Conservation (phyloP, 2,113 vertebrate species). For the Quiscalus mexicanus region DNA sequence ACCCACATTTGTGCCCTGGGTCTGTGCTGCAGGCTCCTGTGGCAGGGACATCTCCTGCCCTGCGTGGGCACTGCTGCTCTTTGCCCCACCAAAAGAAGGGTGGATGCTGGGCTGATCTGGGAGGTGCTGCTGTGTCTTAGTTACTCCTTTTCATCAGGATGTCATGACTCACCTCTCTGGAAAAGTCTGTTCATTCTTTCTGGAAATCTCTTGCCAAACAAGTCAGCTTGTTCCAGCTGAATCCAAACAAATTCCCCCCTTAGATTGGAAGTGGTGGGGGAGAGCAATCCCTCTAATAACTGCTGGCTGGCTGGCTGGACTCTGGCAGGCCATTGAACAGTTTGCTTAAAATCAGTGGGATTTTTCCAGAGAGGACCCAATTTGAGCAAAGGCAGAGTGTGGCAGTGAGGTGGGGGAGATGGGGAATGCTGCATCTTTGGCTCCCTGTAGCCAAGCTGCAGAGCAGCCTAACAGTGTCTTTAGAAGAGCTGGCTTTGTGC, state of each 20-base stretch:
- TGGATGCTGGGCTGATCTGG: conserved; percentile 3
- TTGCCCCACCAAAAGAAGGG: conserved; percentile 15
- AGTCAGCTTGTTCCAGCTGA: not conserved
- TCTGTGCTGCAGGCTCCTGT: not conserved
- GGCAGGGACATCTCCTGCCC: not conserved
- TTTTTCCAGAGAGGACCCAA: not conserved
- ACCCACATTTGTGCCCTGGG: not conserved
- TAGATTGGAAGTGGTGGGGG: not conserved
- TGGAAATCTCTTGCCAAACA: conserved; percentile 42
- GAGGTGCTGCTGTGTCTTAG: conserved; percentile 30
- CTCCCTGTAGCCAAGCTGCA: not conserved
- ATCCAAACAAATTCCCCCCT: not conserved
- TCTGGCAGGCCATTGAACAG: not conserved
- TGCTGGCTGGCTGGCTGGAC: not conserved
- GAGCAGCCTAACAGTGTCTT: not conserved
- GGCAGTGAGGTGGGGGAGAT: not conserved
- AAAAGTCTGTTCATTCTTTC: conserved; percentile 61
- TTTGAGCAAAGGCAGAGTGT: not conserved
- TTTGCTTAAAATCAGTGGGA: not conserved
- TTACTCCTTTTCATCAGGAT: conserved; percentile 20
- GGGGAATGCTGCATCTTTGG: not conserved
- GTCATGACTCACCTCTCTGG: conserved; percentile 58
- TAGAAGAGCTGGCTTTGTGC: not conserved
- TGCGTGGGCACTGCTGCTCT: not conserved
- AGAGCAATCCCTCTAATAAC: not conserved